These are phyloP conservation scores for Delia radicum DNA, from an alignment of 1,140 invertebrate genomes.

Conservation along the genomic window DNA sequence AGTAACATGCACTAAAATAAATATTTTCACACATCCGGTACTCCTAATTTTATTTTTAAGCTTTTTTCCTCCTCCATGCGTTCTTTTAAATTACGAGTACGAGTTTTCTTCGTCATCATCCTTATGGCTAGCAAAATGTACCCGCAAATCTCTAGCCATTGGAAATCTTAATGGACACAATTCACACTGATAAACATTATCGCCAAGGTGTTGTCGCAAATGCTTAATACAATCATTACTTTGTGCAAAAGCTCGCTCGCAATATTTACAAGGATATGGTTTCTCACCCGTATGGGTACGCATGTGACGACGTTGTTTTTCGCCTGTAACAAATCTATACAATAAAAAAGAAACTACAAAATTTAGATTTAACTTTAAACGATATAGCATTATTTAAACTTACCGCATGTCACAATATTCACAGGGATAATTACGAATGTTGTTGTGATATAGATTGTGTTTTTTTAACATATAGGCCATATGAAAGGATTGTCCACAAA, in stretches of 20 bases:
- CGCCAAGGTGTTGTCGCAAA: conserved; percentile 53
- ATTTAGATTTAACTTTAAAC: background rate
- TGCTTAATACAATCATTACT: conserved; percentile 58
- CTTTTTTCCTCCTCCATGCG: background rate
- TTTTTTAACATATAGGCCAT: conserved; percentile 67
- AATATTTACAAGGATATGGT: conserved; percentile 60
- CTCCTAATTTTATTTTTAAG: background rate
- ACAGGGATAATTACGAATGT: conserved; percentile 61
- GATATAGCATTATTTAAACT: background rate
- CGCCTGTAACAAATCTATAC: conserved; percentile 23
- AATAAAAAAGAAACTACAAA: conserved; percentile 9
- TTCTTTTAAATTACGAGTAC: background rate
- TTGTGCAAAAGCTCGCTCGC: conserved; percentile 56
- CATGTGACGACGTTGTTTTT: conserved; percentile 55
- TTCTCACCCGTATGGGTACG: conserved; percentile 65
- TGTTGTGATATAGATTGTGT: conserved; percentile 62
- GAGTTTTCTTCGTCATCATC: conserved; percentile 8
- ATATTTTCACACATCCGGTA: background rate
- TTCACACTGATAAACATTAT: conserved; percentile 56
- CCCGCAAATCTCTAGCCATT: conserved; percentile 54
- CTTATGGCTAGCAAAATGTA: conserved; percentile 55
- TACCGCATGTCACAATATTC: conserved; percentile 42
- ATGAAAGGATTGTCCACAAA: conserved; percentile 70
- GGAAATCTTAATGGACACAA: conserved; percentile 55
- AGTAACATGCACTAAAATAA: no score